Conservation (phyloP, 2,888 invertebrate species). For the Blomia tropicalis region DNA sequence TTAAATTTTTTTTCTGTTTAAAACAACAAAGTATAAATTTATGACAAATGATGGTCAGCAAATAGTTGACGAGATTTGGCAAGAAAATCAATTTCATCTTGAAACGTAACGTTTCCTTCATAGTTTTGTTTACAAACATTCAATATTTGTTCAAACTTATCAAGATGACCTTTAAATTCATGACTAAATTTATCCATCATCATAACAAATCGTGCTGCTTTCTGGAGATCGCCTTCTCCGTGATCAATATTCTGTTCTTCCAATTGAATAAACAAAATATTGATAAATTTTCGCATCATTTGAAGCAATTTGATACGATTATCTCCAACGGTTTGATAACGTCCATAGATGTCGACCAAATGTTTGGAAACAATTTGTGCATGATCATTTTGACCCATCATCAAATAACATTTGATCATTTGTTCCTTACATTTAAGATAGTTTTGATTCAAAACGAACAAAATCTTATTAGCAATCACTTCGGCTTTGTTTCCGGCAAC, state of each 20-base stretch:
- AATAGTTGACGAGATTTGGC: too few relatives aligned
- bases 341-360: not conserved
- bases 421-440: conserved; percentile 11
- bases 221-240: too few relatives aligned
- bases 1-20: too few relatives aligned
- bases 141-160: too few relatives aligned
- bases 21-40: too few relatives aligned
- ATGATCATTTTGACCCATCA: conserved; percentile 24
- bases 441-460: conserved; percentile 14
- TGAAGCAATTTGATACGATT: not conserved
- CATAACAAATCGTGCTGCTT: too few relatives aligned
- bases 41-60: too few relatives aligned
- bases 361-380: conserved; percentile 16
- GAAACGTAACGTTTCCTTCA: too few relatives aligned
- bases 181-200: too few relatives aligned
- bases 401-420: conserved; percentile 16
- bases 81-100: too few relatives aligned
- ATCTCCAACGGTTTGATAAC: not conserved
- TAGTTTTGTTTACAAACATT: too few relatives aligned
- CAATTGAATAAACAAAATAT: not conserved
- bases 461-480: not conserved
- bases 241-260: not conserved
- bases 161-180: too few relatives aligned
- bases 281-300: not conserved
- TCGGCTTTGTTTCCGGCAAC: conserved; percentile 6